Conservation (phyloP, 2,888 invertebrate species). For the Volucella inflata region DNA sequence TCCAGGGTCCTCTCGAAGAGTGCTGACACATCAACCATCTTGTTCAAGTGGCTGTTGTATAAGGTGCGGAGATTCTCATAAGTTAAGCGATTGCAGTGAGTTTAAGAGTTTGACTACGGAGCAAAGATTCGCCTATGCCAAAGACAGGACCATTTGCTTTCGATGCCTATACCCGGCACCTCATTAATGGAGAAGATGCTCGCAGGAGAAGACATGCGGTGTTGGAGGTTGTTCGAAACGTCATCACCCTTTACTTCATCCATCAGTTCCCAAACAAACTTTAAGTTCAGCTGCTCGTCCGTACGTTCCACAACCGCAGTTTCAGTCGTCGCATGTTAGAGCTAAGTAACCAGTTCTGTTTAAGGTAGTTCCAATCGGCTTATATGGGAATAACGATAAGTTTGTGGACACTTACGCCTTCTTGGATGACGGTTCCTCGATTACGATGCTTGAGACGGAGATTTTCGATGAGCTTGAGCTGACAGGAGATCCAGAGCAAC, state of each 20-base stretch:
- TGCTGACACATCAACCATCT: constrained; percentile 16
- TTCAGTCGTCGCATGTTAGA: constrained; percentile 33
- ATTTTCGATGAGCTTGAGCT: constrained; percentile 25
- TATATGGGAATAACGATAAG: constrained; percentile 20
- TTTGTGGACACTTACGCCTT: constrained; percentile 23
- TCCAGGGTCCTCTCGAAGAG: constrained; percentile 12
- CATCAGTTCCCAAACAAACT: background rate
- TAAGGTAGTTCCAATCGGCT: constrained; percentile 27
- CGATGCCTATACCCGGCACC: constrained; percentile 4
- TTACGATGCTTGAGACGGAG: constrained; percentile 36
- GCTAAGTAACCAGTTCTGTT: constrained; percentile 32
- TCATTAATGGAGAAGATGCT: constrained; percentile 12
- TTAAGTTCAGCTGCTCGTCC: constrained; percentile 16
- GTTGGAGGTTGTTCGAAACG: constrained; percentile 9
- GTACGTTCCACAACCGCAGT: constrained; percentile 10
- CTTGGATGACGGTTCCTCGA: constrained; percentile 34
- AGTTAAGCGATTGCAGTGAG: background rate
- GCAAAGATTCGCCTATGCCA: background rate
- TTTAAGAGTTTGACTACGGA: background rate
- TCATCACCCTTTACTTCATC: constrained; percentile 21
- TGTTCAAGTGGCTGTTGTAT: background rate
- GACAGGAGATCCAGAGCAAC: constrained; percentile 11
- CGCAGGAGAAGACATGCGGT: constrained; percentile 18
- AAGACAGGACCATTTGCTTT: background rate
- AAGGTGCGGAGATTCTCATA: background rate